Percentiles rank a stretch among this genome's conserved stretches.
These are phyloP conservation scores for Scylla paramamosain DNA, from an alignment of 1,140 invertebrate species.

Conservation along the genomic window DNA sequence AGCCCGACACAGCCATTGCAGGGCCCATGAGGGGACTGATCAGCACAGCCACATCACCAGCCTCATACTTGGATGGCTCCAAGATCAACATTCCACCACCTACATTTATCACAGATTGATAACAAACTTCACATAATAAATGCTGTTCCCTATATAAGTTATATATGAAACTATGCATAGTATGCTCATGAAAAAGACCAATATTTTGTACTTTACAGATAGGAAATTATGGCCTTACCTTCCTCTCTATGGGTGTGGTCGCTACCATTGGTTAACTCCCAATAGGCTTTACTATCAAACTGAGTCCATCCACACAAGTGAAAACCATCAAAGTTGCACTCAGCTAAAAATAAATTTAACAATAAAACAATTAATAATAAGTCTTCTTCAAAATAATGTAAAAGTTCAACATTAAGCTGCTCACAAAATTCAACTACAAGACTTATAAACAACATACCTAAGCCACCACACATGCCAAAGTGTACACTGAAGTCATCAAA, in stretches of 20 bases:
- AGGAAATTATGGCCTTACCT: background rate
- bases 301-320: slow-evolving; percentile 62
- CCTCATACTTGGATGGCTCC: slow-evolving; percentile 39
- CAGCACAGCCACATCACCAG: slow-evolving; percentile 53
- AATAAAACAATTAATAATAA: no score
- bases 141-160: no score
- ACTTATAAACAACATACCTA: slow-evolving; percentile 39
- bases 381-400: no score
- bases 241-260: slow-evolving; percentile 58
- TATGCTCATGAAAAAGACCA: no score
- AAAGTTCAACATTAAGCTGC: no score
- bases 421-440: no score
- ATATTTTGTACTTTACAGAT: no score
- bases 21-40: slow-evolving; percentile 43
- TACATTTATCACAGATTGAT: background rate
- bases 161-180: no score
- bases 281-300: slow-evolving; percentile 42
- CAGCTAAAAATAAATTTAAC: slow-evolving; percentile 48
- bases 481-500: slow-evolving; percentile 70
- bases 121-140: no score
- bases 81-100: slow-evolving; percentile 48
- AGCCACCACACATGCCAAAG: slow-evolving; percentile 58
- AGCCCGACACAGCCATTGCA: slow-evolving; percentile 38
- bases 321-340: slow-evolving; percentile 63
- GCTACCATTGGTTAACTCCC: background rate